These are phyloP conservation scores for Oceanites oceanicus DNA, from an alignment of 2,113 vertebrate genomes.

Conservation along the genomic window DNA sequence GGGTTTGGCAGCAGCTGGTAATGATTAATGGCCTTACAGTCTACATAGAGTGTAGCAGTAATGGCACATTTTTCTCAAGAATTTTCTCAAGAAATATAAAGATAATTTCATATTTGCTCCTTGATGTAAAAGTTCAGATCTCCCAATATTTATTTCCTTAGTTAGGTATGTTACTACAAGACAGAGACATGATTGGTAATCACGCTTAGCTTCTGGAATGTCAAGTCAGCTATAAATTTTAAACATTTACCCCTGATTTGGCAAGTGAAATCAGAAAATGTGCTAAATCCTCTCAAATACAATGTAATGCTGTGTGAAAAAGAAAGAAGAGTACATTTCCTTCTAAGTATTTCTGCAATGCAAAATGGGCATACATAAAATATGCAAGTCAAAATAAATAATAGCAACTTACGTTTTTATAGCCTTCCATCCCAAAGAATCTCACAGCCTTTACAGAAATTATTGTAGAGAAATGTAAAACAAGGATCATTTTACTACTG, in stretches of 20 bases:
- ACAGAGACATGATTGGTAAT: background rate
- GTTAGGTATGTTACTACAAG: background rate
- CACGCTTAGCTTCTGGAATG: background rate
- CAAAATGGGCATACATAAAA: background rate
- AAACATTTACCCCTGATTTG: background rate
- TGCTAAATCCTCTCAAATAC: background rate
- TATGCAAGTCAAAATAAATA: background rate
- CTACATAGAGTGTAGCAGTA: background rate
- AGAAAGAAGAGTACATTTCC: background rate
- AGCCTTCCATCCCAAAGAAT: background rate
- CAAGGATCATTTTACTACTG: background rate
- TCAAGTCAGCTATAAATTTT: background rate
- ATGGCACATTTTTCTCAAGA: background rate
- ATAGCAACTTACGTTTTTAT: background rate
- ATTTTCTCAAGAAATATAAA: background rate
- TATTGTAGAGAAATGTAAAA: background rate
- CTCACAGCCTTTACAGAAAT: background rate
- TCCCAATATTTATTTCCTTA: background rate
- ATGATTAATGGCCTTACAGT: background rate
- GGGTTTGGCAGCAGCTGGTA: background rate
- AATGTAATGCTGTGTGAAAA: background rate
- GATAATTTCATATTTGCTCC: background rate
- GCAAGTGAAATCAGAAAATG: background rate
- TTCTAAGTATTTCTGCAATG: background rate
- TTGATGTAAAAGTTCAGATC: background rate